Evolutionary conservation across 2,888 invertebrate genomes (phyloP).

Genomic region (Maniola hyperantus): DNA sequence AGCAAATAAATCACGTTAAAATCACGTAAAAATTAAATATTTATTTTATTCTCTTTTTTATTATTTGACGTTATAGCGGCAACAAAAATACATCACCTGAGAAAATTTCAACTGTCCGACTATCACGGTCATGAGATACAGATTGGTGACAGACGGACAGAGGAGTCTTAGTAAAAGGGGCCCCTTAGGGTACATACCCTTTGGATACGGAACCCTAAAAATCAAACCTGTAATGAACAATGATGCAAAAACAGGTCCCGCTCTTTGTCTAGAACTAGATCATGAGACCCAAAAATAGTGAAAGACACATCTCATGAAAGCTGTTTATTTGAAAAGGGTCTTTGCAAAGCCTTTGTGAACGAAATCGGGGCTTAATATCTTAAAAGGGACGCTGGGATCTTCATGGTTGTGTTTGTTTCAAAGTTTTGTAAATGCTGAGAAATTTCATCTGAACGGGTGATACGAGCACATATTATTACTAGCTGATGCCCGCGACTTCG

Average conservation of each 20-base stretch:
- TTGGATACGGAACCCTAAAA: too few species aligned
- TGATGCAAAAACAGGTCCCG: not conserved
- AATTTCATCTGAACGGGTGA: constrained; percentile 14
- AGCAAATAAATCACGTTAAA: too few species aligned
- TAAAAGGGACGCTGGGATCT: constrained; percentile 48
- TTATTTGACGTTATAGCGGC: too few species aligned
- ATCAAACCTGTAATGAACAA: not conserved
- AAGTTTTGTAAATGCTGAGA: constrained; percentile 19
- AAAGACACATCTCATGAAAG: constrained; percentile 38
- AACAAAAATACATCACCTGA: too few species aligned
- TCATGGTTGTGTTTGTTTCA: constrained; percentile 37
- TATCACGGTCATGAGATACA: too few species aligned
- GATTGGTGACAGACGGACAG: too few species aligned
- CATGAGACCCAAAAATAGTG: constrained; percentile 42
- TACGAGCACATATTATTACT: not conserved
- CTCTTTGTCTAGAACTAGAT: constrained; percentile 10
- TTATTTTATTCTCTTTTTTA: too few species aligned
- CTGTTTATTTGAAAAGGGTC: constrained; percentile 54
- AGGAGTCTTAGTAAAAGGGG: too few species aligned
- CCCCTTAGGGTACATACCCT: too few species aligned
- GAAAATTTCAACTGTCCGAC: too few species aligned
- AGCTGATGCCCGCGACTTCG: too few species aligned
- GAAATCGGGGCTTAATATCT: constrained; percentile 53
- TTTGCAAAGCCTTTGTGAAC: constrained; percentile 41
- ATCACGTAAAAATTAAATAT: too few species aligned